A percentile compares a stretch with the other conserved stretches of the same genome.
phyloP scores from a whole-genome alignment of 1,140 invertebrate genomes.

The Orchestia grillus region DNA sequence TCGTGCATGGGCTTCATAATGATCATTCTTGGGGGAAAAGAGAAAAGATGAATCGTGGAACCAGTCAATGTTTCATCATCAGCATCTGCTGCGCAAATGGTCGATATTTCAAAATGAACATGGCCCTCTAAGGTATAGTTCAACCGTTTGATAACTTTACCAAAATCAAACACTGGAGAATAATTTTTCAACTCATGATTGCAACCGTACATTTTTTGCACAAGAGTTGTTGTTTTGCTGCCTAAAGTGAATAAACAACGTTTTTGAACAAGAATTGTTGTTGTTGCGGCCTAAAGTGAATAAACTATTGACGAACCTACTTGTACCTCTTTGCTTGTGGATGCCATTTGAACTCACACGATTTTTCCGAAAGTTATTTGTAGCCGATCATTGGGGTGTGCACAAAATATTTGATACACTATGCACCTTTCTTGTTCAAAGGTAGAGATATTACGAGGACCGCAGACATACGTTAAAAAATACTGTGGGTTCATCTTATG shows the following conservation, averaged over 20 bases:
- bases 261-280: neutral
- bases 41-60: neutral
- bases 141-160: neutral
- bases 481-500: too few species aligned
- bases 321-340: neutral
- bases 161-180: neutral
- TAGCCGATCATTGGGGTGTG: too few species aligned
- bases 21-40: neutral
- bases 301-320: neutral
- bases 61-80: neutral
- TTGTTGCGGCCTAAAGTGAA: neutral
- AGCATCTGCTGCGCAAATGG: neutral
- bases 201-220: too few species aligned
- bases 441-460: too few species aligned
- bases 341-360: neutral
- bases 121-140: neutral
- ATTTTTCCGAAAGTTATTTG: neutral
- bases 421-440: too few species aligned
- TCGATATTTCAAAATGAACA: neutral
- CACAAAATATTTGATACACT: too few species aligned
- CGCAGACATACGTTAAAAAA: too few species aligned
- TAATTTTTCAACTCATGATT: neutral
- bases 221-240: neutral
- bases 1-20: neutral
- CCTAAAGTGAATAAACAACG: neutral